Evolutionary conservation across 2,797 vertebrate species (phyloP), one percentile per base, ranked within the genome.

Genomic region (Anolis apletophallus): DNA sequence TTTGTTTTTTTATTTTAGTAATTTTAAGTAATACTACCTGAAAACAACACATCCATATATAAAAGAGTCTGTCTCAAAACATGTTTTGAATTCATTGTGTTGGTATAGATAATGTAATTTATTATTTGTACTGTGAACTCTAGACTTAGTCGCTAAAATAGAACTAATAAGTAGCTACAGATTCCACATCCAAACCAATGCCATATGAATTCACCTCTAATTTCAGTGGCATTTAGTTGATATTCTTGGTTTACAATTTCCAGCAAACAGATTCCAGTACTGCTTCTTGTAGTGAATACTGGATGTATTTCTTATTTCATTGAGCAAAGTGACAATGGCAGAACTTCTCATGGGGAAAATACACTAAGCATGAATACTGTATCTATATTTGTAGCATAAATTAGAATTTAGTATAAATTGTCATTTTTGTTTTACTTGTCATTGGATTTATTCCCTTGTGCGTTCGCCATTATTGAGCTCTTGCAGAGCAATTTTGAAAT

Each of bases 401-500:
- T 83, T 78, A 77, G 46, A 83, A 82, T 75, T 50, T 50, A 67
- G 55, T 23, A 34, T 71, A 32, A 13, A 69, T 69, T 83, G 52
- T 52, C 40, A 71, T 83, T 74, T 86, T 67, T 40, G 34, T 71
- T 81, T 81, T 67, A 71, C 23, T 81, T 71, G 80, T 52, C 64
- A 79, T 57, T 79, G 52, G 40, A 46, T 85, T 69, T 19, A 72
- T 85, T 85, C 52, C 76, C 76, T 50, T 80, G 36, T 57, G 78
- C 29, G 69, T 80, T 68, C 88, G 9, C 72, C 36, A 72, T 81
- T 21, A 73, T 0, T 89, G 86, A 46, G 23, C 19, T 61, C 13
- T 54, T 89, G 79, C 14, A 86, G 12, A 85, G 77, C 0, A 0
- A 82, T 61, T 73, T 68, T 81, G 81, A 87, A 0, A 0, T 29